These are phyloP conservation scores for Ceratitis capitata DNA, from an alignment of 1,140 invertebrate genomes.

Conservation along the genomic window DNA sequence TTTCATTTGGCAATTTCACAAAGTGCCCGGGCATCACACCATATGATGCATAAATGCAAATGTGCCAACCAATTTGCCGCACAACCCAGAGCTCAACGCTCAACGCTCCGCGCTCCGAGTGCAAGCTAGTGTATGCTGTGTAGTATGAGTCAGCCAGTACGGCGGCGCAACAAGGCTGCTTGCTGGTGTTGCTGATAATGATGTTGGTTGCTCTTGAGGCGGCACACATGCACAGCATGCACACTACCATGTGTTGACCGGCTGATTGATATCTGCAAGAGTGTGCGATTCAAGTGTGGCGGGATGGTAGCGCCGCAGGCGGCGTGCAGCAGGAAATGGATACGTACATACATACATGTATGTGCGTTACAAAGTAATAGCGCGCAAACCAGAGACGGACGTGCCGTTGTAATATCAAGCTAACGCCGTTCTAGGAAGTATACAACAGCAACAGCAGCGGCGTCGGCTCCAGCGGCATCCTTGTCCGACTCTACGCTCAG, in stretches of 20 bases:
- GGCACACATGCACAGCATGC: background rate
- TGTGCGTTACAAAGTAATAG: background rate
- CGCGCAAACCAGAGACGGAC: background rate
- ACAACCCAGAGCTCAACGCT: background rate
- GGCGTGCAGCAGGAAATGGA: constrained; percentile 6
- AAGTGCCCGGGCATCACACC: constrained; percentile 22
- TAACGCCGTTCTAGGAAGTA: background rate
- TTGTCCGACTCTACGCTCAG: constrained; percentile 10
- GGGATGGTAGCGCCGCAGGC: constrained; percentile 16
- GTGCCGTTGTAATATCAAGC: background rate
- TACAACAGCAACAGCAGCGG: background rate
- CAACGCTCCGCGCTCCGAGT: background rate
- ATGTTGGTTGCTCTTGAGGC: background rate
- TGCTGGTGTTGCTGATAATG: background rate
- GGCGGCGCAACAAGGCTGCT: background rate
- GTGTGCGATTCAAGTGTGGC: background rate
- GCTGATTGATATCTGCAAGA: constrained; percentile 12
- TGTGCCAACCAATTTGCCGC: background rate
- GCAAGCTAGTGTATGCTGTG: too few species aligned
- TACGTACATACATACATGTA: too few species aligned
- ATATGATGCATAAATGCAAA: background rate
- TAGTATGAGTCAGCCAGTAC: background rate
- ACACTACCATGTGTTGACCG: background rate
- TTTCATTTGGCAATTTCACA: constrained; percentile 25
- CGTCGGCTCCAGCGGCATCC: background rate